Evolutionary conservation across 2,888 invertebrate species (phyloP).

Genomic region (Brachynemurus nebulosus): DNA sequence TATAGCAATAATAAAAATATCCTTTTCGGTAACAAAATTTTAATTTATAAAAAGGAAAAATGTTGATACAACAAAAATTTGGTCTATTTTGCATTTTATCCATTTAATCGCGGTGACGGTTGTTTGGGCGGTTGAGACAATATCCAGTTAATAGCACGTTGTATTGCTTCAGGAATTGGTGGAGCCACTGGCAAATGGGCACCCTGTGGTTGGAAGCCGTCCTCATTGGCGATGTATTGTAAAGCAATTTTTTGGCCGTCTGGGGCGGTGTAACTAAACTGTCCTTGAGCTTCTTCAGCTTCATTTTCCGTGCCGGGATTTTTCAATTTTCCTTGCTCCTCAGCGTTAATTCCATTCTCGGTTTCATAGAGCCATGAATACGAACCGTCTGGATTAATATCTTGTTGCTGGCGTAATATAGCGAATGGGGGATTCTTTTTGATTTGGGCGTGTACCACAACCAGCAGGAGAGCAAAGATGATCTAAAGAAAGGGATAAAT

Average conservation of each 20-base stretch:
- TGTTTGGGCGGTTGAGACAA: constrained; percentile 20
- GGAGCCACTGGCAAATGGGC: constrained; percentile 35
- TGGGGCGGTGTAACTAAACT: constrained; percentile 11
- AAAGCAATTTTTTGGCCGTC: constrained; percentile 18
- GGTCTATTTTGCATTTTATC: background rate
- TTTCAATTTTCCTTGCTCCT: constrained; percentile 43
- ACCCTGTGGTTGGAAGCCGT: constrained; percentile 32
- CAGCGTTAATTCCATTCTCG: constrained; percentile 41
- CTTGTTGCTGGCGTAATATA: constrained; percentile 27
- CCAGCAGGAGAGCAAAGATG: too few relatives aligned
- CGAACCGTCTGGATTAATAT: constrained; percentile 34
- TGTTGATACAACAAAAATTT: background rate
- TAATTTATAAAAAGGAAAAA: too few relatives aligned
- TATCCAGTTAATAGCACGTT: constrained; percentile 32
- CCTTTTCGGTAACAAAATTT: too few relatives aligned
- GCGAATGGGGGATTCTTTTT: constrained; percentile 27
- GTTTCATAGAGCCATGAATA: constrained; percentile 36
- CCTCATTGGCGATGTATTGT: constrained; percentile 35
- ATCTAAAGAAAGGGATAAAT: too few relatives aligned
- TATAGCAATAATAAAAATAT: too few relatives aligned
- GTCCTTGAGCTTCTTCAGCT: constrained; percentile 35
- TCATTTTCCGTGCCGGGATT: constrained; percentile 38
- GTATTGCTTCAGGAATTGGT: constrained; percentile 34
- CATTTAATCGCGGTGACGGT: background rate
- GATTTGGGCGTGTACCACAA: too few relatives aligned